Conservation (phyloP, 2,888 invertebrate species). For the Smittia sp. region DNA sequence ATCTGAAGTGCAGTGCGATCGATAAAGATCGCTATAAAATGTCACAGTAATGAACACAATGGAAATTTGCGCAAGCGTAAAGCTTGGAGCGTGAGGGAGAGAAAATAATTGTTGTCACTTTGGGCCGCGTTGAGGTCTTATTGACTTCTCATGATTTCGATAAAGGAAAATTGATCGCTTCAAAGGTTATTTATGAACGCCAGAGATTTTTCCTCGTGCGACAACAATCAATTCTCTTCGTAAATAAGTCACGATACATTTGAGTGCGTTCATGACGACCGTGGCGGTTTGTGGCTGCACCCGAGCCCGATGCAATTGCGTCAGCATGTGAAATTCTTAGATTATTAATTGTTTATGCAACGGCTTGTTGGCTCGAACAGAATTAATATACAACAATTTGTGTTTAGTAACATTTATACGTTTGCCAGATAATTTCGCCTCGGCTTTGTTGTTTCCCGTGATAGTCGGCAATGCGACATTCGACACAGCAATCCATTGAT, state of each 20-base stretch:
- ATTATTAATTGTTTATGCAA: neutral
- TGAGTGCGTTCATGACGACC: conserved; percentile 28
- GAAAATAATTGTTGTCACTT: conserved; percentile 33
- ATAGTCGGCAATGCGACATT: conserved; percentile 37
- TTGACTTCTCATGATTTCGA: conserved; percentile 12
- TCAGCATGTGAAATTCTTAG: neutral
- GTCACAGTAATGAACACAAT: conserved; percentile 37
- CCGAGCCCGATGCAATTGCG: neutral
- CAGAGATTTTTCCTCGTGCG: neutral
- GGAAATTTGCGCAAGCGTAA: conserved; percentile 36
- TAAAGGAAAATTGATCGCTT: too few relatives aligned
- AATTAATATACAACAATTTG: too few relatives aligned
- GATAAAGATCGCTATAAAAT: conserved; percentile 38
- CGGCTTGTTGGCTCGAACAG: too few relatives aligned
- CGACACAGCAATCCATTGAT: conserved; percentile 34
- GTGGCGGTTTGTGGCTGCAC: neutral
- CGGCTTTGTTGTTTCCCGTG: neutral
- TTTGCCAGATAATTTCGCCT: conserved; percentile 1
- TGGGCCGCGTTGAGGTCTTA: neutral
- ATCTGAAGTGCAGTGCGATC: conserved; percentile 31
- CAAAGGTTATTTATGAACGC: neutral
- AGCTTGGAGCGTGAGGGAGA: neutral
- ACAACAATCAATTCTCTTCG: conserved; percentile 24
- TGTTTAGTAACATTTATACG: neutral
- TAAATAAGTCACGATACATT: conserved; percentile 38